Percentiles rank a stretch among this genome's conserved stretches.
Evolutionary conservation across 2,888 invertebrate genomes (phyloP).

Genomic region (Epirrhoe alternata): DNA sequence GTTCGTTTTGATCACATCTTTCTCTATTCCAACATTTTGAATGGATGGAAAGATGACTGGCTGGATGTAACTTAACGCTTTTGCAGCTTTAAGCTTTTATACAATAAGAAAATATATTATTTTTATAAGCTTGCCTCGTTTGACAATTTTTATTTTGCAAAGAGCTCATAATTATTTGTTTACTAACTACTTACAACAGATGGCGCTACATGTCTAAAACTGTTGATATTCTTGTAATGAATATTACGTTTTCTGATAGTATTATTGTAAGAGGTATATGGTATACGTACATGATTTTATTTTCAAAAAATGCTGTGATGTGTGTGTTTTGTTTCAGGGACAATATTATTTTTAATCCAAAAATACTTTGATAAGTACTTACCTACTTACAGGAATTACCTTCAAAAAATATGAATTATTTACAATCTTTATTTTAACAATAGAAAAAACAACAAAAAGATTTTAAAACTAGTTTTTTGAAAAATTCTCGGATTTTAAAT

Average conservation of each 20-base stretch:
- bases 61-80: neutral
- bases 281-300: too few relatives aligned
- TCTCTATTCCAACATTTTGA: constrained; percentile 45
- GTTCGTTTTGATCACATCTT: constrained; percentile 76
- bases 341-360: too few relatives aligned
- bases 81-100: neutral
- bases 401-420: too few relatives aligned
- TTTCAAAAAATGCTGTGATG: too few relatives aligned
- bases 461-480: too few relatives aligned
- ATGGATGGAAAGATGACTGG: constrained; percentile 2
- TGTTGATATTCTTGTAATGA: constrained; percentile 8
- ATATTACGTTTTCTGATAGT: neutral
- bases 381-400: too few relatives aligned
- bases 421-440: too few relatives aligned
- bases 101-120: neutral
- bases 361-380: too few relatives aligned
- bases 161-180: constrained; percentile 48
- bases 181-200: constrained; percentile 68
- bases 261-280: too few relatives aligned
- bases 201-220: constrained; percentile 68
- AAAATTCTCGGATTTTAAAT: too few relatives aligned
- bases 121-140: neutral
- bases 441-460: too few relatives aligned
- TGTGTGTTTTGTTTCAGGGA: too few relatives aligned
- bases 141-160: neutral